These are phyloP conservation scores for Bolinopsis microptera DNA, from an alignment of 37 sponge, comb jelly and placozoan species.

Conservation along the genomic window DNA sequence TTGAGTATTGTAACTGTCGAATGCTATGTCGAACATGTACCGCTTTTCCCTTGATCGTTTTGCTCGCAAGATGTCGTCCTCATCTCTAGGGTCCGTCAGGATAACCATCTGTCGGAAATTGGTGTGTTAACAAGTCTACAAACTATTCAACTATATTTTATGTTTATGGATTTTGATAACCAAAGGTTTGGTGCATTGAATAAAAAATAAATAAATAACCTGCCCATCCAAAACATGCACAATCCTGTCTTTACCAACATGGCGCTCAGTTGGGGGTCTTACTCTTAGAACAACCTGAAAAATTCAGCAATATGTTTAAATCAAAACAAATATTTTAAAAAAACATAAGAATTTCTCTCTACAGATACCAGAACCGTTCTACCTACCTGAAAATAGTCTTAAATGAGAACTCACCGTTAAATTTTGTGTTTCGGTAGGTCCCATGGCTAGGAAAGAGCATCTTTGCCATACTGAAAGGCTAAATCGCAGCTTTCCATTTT, in stretches of 20 bases:
- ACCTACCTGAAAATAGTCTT: too few relatives aligned
- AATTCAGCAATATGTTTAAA: background rate
- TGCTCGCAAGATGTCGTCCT: slow-evolving; percentile 81
- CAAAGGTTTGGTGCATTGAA: too few relatives aligned
- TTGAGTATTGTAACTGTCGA: slow-evolving; percentile 73
- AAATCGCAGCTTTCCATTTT: too few relatives aligned
- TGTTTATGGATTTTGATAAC: too few relatives aligned
- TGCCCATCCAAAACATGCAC: slow-evolving; percentile 61
- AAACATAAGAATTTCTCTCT: too few relatives aligned
- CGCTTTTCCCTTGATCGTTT: slow-evolving; percentile 78
- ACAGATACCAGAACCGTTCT: too few relatives aligned
- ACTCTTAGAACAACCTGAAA: slow-evolving; percentile 37
- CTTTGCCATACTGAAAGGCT: background rate
- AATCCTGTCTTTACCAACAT: slow-evolving; percentile 55
- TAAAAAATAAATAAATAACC: background rate
- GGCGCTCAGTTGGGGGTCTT: slow-evolving; percentile 30
- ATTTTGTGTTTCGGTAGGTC: background rate
- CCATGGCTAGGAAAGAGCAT: background rate
- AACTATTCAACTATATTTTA: background rate
- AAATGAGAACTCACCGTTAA: background rate
- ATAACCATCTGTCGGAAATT: slow-evolving; percentile 71
- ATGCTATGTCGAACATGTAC: slow-evolving; percentile 77
- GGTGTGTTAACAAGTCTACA: background rate
- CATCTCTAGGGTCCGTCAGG: slow-evolving; percentile 78
- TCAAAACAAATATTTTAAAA: background rate